phyloP scores from a whole-genome alignment of 2,113 vertebrate genomes.

The Pedetes capensis region DNA sequence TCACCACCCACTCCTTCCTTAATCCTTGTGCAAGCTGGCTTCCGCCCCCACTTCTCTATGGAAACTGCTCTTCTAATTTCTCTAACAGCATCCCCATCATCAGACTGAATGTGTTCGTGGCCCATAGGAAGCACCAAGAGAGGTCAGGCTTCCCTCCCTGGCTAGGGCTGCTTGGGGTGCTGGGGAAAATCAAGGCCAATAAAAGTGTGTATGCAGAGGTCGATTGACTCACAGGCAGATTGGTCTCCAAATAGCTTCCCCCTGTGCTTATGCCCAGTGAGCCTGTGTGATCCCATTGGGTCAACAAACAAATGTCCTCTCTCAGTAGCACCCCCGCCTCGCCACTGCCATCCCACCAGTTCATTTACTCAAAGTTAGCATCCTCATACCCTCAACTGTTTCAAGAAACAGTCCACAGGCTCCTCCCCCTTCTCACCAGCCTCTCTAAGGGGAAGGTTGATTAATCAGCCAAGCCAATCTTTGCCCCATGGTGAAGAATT shows the following conservation, averaged over 20 bases:
- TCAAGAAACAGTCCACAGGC: not conserved
- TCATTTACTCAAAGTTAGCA: not conserved
- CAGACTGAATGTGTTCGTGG: slow-evolving; percentile 41
- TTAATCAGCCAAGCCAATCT: not conserved
- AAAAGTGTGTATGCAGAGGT: too few relatives aligned
- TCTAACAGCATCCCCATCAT: slow-evolving; percentile 45
- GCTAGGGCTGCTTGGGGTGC: not conserved
- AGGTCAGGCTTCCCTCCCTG: not conserved
- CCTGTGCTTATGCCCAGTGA: not conserved
- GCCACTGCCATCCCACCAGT: not conserved
- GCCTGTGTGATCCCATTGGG: not conserved
- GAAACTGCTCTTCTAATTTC: slow-evolving; percentile 77
- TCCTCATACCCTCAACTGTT: not conserved
- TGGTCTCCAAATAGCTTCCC: not conserved
- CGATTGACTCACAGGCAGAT: not conserved
- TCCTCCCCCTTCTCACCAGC: not conserved
- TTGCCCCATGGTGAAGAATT: not conserved
- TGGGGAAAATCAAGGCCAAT: not conserved
- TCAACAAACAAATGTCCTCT: not conserved
- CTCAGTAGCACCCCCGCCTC: not conserved
- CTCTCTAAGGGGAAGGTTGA: not conserved
- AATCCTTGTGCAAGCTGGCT: slow-evolving; percentile 73
- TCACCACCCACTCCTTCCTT: slow-evolving; percentile 77
- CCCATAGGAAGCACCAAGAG: slow-evolving; percentile 33
- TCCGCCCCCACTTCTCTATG: slow-evolving; percentile 75